These are phyloP conservation scores for Andrena chrysosceles DNA, from an alignment of 2,888 invertebrate genomes.

Conservation along the genomic window DNA sequence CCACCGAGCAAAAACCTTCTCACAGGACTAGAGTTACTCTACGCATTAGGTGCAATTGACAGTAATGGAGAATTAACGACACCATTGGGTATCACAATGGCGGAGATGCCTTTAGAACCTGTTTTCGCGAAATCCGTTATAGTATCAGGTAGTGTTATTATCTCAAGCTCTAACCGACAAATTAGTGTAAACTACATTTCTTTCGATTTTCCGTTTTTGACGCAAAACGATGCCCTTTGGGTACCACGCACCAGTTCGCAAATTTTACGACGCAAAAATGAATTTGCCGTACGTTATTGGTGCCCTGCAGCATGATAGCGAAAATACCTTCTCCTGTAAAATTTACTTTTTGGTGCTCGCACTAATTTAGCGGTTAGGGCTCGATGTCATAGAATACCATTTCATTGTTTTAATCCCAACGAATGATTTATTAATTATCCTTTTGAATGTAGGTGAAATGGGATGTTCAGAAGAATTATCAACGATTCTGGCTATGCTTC, in stretches of 20 bases:
- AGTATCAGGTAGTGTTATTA: slow-evolving; percentile 87
- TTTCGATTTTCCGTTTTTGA: no score
- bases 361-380: no score
- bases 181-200: no score
- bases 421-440: slow-evolving; percentile 5
- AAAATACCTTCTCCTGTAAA: no score
- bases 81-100: slow-evolving; percentile 93
- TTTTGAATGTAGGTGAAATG: slow-evolving; percentile 88
- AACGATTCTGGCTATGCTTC: slow-evolving; percentile 96
- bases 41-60: slow-evolving; percentile 94
- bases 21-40: slow-evolving; percentile 94
- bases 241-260: no score
- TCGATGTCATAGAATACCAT: no score
- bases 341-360: no score
- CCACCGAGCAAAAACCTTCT: slow-evolving; percentile 96
- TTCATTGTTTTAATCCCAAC: background rate
- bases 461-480: slow-evolving; percentile 97
- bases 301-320: no score
- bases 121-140: slow-evolving; percentile 95
- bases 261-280: no score
- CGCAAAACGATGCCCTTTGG: no score
- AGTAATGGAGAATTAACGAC: slow-evolving; percentile 91
- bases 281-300: no score
- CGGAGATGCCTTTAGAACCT: slow-evolving; percentile 96
- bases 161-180: no score